Percentiles rank a stretch among this genome's conserved stretches.
These are phyloP conservation scores for Sycobia sp. DNA, from an alignment of 1,140 invertebrate species.

Conservation along the genomic window DNA sequence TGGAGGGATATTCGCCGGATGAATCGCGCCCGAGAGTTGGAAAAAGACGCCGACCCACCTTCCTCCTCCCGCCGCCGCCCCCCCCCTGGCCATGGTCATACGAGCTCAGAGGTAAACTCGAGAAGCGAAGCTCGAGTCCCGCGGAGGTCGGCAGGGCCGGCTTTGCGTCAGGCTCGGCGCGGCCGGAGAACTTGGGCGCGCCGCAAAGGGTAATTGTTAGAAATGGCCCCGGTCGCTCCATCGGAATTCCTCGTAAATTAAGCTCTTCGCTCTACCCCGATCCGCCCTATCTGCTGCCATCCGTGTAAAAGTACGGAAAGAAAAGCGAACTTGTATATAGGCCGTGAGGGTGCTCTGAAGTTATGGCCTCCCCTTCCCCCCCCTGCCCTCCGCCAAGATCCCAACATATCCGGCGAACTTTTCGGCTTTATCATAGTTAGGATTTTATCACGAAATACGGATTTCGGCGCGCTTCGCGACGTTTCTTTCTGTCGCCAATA, in stretches of 20 bases:
- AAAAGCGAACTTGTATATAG: constrained; percentile 10
- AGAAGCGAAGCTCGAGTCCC: no score
- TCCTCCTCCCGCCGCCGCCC: no score
- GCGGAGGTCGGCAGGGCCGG: no score
- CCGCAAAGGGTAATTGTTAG: constrained; percentile 29
- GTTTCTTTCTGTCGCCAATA: background rate
- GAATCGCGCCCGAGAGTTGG: no score
- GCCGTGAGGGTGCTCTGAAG: background rate
- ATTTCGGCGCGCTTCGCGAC: background rate
- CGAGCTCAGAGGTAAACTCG: constrained; percentile 5
- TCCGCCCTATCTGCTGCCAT: no score
- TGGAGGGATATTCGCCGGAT: no score
- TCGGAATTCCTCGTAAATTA: constrained; percentile 23
- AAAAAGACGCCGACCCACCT: no score
- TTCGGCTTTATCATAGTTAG: constrained; percentile 1
- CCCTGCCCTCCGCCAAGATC: no score
- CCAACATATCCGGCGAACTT: constrained; percentile 18
- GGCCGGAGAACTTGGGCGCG: no score
- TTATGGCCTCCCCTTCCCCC: background rate
- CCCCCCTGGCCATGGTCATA: no score
- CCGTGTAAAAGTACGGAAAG: background rate
- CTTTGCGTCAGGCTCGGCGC: no score
- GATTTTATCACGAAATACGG: background rate
- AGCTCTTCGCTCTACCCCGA: constrained; percentile 17
- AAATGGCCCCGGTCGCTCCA: constrained; percentile 22